Evolutionary conservation across 2,888 invertebrate genomes (phyloP), one percentile per base, ranked within the genome.

Genomic region (Scotopteryx bipunctaria): DNA sequence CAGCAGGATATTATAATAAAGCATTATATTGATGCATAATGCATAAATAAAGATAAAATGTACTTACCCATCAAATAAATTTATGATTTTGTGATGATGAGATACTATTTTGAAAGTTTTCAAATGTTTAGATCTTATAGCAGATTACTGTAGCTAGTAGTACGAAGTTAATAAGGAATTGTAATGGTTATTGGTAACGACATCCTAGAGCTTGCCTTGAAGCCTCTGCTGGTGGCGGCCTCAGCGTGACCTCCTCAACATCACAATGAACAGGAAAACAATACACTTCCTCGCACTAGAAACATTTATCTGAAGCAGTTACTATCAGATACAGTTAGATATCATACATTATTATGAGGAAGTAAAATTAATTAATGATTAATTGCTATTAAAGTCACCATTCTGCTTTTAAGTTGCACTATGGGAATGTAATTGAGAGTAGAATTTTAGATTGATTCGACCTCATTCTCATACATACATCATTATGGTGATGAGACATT

Each of bases 191-290:
- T 37, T 52, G 47, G 54, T 57, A 61, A 61, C 49, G 57, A 59
- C 60, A 61, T 61, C 59, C 57, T 56, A 61, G 55, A 55, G 41
- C n/a, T 59, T 48, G 63, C 65, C 63, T 65, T 63, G 65, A 61
- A 50, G 38, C 52, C 49, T 38, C 37, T 37, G 38, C 40, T 59
- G 61, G 55, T 57, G 57, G 52, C 57, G 62, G 61, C 64, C 57
- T 57, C 58, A 55, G 37, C 13, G 55, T 67, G 73, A 68, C 73
- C 72, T 73, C 63, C 64, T 64, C 64, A 61, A 59, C 64, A 67
- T 71, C 63, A 53, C 54, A 60, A 62, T 54, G 59, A 59, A 56
- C 58, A 70, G 72, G 72, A 70, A 73, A 73, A 73, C 60, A 59
- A 49, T 58, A 45, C 44, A 59, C 67, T 73, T 72, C 73, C 71